phyloP scores from a whole-genome alignment of 2,888 invertebrate species.

The Ormyrus rosae region DNA sequence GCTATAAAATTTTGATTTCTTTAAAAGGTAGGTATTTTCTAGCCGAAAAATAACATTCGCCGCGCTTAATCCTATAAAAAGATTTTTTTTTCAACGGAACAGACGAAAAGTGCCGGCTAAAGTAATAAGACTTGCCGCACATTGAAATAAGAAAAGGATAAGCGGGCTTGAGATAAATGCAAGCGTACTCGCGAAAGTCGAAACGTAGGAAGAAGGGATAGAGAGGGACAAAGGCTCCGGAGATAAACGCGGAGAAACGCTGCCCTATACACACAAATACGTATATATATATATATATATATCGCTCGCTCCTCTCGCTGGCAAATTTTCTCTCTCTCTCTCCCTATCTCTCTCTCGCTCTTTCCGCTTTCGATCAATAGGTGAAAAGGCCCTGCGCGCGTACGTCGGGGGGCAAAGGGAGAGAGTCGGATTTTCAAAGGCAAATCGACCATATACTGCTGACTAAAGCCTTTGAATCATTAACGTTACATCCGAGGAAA shows the following conservation, averaged over 20 bases:
- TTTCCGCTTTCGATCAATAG: constrained; percentile 25
- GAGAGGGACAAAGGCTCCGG: constrained; percentile 2
- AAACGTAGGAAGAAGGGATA: not conserved
- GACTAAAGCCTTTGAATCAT: constrained; percentile 22
- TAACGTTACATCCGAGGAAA: constrained; percentile 25
- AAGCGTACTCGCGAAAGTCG: not conserved
- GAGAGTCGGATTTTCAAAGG: constrained; percentile 11
- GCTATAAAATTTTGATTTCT: too few relatives aligned
- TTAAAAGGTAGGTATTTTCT: too few relatives aligned
- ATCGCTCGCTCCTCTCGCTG: not conserved
- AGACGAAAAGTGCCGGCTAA: constrained; percentile 15
- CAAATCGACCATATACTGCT: constrained; percentile 20
- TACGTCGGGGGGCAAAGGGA: constrained; percentile 11
- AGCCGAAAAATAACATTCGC: too few relatives aligned
- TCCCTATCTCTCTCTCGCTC: not conserved
- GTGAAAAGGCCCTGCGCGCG: constrained; percentile 17
- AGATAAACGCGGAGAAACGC: constrained; percentile 25
- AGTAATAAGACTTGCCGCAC: not conserved
- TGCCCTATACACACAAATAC: not conserved
- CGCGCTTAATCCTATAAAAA: too few relatives aligned
- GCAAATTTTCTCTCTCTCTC: constrained; percentile 13
- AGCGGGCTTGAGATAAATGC: constrained; percentile 25
- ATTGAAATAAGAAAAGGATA: not conserved
- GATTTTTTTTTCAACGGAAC: not conserved
- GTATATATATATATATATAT: not conserved